Evolutionary conservation across 2,888 invertebrate genomes (phyloP).

Genomic region (Xiphydria camelus): DNA sequence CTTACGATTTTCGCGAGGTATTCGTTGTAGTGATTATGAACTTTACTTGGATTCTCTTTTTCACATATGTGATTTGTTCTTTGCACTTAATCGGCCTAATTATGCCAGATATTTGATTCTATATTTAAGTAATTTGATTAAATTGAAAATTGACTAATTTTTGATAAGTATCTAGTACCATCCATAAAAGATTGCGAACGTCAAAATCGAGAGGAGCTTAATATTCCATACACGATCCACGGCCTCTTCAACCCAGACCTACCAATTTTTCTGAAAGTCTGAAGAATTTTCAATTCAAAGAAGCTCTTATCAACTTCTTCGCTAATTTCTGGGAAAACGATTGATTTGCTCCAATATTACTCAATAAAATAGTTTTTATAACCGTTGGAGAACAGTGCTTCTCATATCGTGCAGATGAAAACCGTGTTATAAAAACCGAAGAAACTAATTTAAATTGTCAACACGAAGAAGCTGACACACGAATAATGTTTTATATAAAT

Average conservation of each 20-base stretch:
- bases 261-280: too few species aligned
- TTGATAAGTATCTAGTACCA: too few species aligned
- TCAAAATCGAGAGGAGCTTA: too few species aligned
- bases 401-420: constrained; percentile 4
- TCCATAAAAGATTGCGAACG: too few species aligned
- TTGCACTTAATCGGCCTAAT: constrained; percentile 26
- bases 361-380: constrained; percentile 10
- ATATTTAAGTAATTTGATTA: too few species aligned
- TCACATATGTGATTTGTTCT: constrained; percentile 32
- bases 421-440: constrained; percentile 2
- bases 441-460: constrained; percentile 13
- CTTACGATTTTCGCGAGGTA: constrained; percentile 21
- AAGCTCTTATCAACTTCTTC: too few species aligned
- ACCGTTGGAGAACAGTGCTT: constrained; percentile 9
- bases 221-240: too few species aligned
- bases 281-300: too few species aligned
- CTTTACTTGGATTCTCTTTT: constrained; percentile 30
- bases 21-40: constrained; percentile 36
- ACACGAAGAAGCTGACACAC: constrained; percentile 27
- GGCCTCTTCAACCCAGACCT: too few species aligned
- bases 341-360: too few species aligned
- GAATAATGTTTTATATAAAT: constrained; percentile 20
- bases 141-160: too few species aligned
- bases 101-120: constrained; percentile 20
- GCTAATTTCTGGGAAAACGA: too few species aligned